Evolutionary conservation across 2,888 invertebrate genomes (phyloP).

Genomic region (Meiosimyza decipiens): DNA sequence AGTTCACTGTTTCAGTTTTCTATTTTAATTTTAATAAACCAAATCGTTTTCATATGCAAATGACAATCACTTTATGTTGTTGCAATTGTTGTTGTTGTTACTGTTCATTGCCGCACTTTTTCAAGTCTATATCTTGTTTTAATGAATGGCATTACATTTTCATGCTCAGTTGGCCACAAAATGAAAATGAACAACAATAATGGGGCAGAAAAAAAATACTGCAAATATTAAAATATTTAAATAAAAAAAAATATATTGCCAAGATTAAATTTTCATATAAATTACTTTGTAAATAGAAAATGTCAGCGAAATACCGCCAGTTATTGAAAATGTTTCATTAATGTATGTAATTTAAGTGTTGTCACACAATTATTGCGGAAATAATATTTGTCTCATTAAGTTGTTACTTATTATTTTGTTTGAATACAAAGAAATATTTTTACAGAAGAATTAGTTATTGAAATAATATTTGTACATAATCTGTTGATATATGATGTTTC

Average conservation of each 20-base stretch:
- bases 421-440: not conserved
- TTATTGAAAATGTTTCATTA: not conserved
- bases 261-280: too few species aligned
- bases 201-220: too few species aligned
- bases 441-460: not conserved
- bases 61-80: not conserved
- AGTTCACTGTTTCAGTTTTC: not conserved
- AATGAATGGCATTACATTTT: constrained; percentile 12
- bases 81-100: not conserved
- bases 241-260: too few species aligned
- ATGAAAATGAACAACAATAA: not conserved
- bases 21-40: constrained; percentile 3
- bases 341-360: not conserved
- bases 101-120: constrained; percentile 13
- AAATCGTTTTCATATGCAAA: constrained; percentile 13
- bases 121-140: constrained; percentile 12
- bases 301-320: too few species aligned
- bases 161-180: constrained; percentile 17
- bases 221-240: too few species aligned
- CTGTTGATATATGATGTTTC: too few species aligned
- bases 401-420: not conserved
- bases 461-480: not conserved
- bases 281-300: too few species aligned
- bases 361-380: not conserved
- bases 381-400: not conserved